Evolutionary conservation across 2,797 vertebrate genomes (phyloP).

Genomic region (Chanos chanos): DNA sequence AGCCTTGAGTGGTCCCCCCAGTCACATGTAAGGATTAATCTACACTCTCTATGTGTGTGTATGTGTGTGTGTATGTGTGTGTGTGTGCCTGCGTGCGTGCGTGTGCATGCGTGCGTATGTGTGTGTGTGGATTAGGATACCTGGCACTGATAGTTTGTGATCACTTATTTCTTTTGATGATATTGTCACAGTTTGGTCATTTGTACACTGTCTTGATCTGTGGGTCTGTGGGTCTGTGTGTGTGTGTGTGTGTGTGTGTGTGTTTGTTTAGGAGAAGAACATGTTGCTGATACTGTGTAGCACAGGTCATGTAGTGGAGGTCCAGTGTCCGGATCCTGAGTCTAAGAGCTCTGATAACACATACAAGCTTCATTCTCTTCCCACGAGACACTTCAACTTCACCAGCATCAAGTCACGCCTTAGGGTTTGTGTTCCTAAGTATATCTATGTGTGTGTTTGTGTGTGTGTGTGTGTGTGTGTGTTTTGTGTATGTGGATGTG

Average conservation of each 20-base stretch:
- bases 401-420: slow-evolving; percentile 87
- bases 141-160: not conserved
- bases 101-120: not conserved
- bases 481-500: not conserved
- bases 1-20: slow-evolving; percentile 82
- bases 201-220: not conserved
- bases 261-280: slow-evolving; percentile 66
- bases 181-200: too few species aligned
- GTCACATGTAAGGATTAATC: slow-evolving; percentile 73
- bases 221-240: slow-evolving; percentile 11
- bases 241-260: slow-evolving; percentile 1
- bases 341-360: slow-evolving; percentile 52
- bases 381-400: slow-evolving; percentile 78
- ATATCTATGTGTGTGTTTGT: not conserved
- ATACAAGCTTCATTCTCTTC: slow-evolving; percentile 73
- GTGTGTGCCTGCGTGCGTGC: not conserved
- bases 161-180: not conserved
- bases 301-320: slow-evolving; percentile 80
- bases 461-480: not conserved
- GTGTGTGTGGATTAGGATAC: too few species aligned
- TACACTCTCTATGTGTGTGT: not conserved
- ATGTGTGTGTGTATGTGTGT: not conserved
- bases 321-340: slow-evolving; percentile 62
- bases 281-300: slow-evolving; percentile 83
- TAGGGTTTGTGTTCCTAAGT: slow-evolving; percentile 67